Evolutionary conservation across 1,140 invertebrate species (phyloP).

Genomic region (Conopomorpha cramerella): DNA sequence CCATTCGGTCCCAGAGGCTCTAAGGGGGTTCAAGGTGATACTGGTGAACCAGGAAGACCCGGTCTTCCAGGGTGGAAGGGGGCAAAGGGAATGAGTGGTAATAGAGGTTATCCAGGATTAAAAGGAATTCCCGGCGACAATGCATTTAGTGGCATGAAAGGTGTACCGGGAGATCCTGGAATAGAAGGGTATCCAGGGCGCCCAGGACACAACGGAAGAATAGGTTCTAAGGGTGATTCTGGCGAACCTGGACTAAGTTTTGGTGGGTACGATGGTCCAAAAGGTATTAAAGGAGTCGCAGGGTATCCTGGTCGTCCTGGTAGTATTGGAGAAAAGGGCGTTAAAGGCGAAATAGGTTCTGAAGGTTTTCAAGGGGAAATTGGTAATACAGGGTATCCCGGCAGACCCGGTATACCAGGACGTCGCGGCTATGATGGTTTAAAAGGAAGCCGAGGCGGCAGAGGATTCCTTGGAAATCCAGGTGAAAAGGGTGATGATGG

Average conservation of each 20-base stretch:
- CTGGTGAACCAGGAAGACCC: conserved; percentile 49
- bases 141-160: conserved; percentile 69
- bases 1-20: conserved; percentile 60
- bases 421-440: conserved; percentile 25
- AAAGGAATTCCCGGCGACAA: conserved; percentile 48
- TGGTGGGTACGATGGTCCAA: conserved; percentile 6
- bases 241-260: conserved; percentile 54
- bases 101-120: conserved; percentile 12
- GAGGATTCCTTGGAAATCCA: conserved; percentile 19
- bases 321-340: conserved; percentile 20
- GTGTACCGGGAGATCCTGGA: conserved; percentile 62
- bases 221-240: conserved; percentile 31
- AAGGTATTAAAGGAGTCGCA: conserved; percentile 33
- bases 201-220: conserved; percentile 51
- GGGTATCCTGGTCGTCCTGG: conserved; percentile 54
- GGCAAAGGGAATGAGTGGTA: conserved; percentile 33
- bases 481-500: conserved; percentile 49
- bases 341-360: conserved; percentile 18
- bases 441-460: conserved; percentile 35
- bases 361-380: conserved; percentile 28
- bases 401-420: conserved; percentile 46
- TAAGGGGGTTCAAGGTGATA: conserved; percentile 64
- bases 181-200: conserved; percentile 53
- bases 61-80: conserved; percentile 63
- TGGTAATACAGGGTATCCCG: conserved; percentile 52